Conservation (phyloP, 2,888 invertebrate species). For the Callimorpha dominula region DNA sequence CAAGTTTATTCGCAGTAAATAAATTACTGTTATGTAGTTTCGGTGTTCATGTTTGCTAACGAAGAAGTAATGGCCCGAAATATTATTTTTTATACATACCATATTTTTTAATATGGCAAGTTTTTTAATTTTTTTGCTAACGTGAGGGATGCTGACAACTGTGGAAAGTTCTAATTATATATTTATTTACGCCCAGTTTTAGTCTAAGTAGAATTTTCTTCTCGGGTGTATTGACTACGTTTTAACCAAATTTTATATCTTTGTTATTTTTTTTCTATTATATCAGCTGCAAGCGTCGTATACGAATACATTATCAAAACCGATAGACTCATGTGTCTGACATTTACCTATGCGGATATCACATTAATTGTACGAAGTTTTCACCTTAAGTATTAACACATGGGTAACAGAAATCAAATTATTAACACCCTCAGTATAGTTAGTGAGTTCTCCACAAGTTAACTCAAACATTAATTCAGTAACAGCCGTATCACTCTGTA, state of each 20-base stretch:
- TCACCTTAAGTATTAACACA: too few species aligned
- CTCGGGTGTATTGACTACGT: too few species aligned
- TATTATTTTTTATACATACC: not conserved
- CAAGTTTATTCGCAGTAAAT: conserved; percentile 39
- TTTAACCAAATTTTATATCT: too few species aligned
- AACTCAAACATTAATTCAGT: conserved; percentile 37
- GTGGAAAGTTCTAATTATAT: not conserved
- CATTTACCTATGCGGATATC: not conserved
- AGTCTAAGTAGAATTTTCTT: not conserved
- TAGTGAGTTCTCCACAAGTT: conserved; percentile 21
- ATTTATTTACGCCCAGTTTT: not conserved
- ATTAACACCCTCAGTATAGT: not conserved
- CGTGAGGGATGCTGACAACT: not conserved
- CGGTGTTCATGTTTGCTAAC: not conserved
- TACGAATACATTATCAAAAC: not conserved
- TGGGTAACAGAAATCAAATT: not conserved
- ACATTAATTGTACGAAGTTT: too few species aligned
- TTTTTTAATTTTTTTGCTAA: not conserved
- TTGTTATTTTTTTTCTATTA: too few species aligned
- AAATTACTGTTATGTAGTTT: conserved; percentile 13
- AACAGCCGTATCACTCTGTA: conserved; percentile 44
- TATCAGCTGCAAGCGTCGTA: not conserved
- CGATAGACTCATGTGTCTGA: not conserved
- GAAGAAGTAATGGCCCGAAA: not conserved
- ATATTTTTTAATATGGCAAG: not conserved